Evolutionary conservation across 1,140 invertebrate species (phyloP).

Genomic region (Saccostrea cuccullata): DNA sequence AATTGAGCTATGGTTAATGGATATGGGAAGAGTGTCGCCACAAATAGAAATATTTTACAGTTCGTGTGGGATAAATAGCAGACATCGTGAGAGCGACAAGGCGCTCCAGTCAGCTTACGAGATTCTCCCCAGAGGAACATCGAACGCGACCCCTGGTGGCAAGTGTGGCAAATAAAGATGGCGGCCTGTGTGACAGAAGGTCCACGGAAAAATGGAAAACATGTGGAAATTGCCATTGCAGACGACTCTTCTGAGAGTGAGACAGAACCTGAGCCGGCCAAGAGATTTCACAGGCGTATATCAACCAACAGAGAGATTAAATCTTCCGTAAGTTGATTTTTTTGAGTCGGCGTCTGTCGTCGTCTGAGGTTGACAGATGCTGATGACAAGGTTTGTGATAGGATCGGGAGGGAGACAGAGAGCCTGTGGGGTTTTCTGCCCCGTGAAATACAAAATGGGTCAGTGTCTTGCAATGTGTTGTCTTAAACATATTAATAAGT

Average conservation of each 20-base stretch:
- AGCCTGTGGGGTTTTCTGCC: not conserved
- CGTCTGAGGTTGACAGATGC: constrained; percentile 9
- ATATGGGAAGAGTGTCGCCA: too few relatives aligned
- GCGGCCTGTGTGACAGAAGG: constrained; percentile 60
- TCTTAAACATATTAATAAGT: too few relatives aligned
- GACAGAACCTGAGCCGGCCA: constrained; percentile 84
- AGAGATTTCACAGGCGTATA: constrained; percentile 83
- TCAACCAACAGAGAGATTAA: constrained; percentile 84
- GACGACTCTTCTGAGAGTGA: constrained; percentile 85
- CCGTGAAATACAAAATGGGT: not conserved
- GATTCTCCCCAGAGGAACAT: too few relatives aligned
- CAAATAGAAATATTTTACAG: too few relatives aligned
- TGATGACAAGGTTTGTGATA: not conserved
- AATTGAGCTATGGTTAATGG: too few relatives aligned
- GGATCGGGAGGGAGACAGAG: not conserved
- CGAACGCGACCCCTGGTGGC: too few relatives aligned
- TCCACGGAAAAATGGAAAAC: constrained; percentile 47
- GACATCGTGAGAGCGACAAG: too few relatives aligned
- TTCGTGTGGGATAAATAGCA: too few relatives aligned
- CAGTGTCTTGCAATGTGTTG: too few relatives aligned
- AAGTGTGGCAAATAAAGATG: constrained; percentile 63
- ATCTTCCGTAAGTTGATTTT: constrained; percentile 80
- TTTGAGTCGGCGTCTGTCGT: constrained; percentile 20
- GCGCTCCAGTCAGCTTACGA: too few relatives aligned
- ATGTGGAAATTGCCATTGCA: constrained; percentile 54